phyloP scores from a whole-genome alignment of 2,888 invertebrate genomes.

The Tinea pellionella region DNA sequence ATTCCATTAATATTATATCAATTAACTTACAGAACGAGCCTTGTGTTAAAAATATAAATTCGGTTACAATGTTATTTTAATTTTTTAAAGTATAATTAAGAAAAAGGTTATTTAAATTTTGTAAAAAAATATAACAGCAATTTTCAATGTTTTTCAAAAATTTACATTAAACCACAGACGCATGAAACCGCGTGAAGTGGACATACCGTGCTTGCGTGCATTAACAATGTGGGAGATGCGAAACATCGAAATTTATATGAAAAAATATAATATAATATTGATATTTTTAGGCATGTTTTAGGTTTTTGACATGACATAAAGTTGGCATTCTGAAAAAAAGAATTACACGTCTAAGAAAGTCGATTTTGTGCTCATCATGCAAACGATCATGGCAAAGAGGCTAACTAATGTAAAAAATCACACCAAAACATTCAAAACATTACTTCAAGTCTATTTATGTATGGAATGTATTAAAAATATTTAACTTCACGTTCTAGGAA shows the following conservation, averaged over 20 bases:
- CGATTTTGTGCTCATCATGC: too few species aligned
- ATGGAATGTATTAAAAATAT: background rate
- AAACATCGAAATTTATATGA: too few species aligned
- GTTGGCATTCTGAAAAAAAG: too few species aligned
- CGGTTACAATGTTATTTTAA: background rate
- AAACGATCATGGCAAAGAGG: too few species aligned
- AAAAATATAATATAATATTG: background rate
- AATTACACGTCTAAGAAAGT: too few species aligned
- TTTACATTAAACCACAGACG: background rate
- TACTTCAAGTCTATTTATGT: background rate
- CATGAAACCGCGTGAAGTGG: background rate
- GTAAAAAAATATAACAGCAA: background rate
- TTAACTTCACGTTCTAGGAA: constrained; percentile 10
- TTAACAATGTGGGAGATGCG: background rate
- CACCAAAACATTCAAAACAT: background rate
- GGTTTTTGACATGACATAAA: too few species aligned
- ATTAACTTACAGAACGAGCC: too few species aligned
- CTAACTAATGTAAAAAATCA: too few species aligned
- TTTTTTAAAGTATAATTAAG: background rate
- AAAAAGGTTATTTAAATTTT: background rate
- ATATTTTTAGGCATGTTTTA: too few species aligned
- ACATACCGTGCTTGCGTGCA: background rate
- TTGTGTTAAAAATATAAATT: too few species aligned
- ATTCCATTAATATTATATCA: too few species aligned
- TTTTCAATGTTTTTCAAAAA: background rate